phyloP scores from a whole-genome alignment of 2,888 invertebrate genomes.

The Amphipoea oculea region DNA sequence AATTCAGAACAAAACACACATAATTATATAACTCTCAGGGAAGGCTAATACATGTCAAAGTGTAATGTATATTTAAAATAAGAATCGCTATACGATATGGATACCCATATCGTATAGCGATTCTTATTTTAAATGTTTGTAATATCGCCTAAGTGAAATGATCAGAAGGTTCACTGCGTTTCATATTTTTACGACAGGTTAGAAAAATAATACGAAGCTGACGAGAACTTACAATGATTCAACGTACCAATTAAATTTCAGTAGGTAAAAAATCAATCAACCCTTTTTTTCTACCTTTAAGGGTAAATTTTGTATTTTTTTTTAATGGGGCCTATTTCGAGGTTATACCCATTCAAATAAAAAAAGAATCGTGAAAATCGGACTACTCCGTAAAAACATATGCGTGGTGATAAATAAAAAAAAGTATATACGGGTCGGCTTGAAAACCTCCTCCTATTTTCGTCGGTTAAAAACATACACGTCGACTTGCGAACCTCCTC shows the following conservation, averaged over 20 bases:
- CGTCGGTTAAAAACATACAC: not conserved
- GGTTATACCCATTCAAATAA: not conserved
- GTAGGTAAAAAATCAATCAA: not conserved
- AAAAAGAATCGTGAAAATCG: not conserved
- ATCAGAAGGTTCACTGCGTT: not conserved
- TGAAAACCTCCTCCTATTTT: no score
- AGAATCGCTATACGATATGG: no score
- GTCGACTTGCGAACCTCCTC: no score
- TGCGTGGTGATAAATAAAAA: not conserved
- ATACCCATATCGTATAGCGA: conserved; percentile 4
- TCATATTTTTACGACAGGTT: not conserved
- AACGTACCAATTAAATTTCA: not conserved
- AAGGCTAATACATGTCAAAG: conserved; percentile 30
- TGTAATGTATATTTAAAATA: no score
- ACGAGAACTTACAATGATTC: not conserved
- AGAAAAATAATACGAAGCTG: not conserved
- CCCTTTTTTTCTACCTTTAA: not conserved
- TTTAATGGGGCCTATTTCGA: not conserved
- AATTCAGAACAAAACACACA: conserved; percentile 54
- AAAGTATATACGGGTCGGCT: no score
- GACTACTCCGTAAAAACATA: not conserved
- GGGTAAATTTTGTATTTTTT: not conserved
- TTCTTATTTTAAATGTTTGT: conserved; percentile 16
- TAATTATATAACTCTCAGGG: conserved; percentile 29
- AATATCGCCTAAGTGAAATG: conserved; percentile 5